phyloP scores from a whole-genome alignment of 2,113 vertebrate genomes.

The Pseudorhombus dupliciocellatus region DNA sequence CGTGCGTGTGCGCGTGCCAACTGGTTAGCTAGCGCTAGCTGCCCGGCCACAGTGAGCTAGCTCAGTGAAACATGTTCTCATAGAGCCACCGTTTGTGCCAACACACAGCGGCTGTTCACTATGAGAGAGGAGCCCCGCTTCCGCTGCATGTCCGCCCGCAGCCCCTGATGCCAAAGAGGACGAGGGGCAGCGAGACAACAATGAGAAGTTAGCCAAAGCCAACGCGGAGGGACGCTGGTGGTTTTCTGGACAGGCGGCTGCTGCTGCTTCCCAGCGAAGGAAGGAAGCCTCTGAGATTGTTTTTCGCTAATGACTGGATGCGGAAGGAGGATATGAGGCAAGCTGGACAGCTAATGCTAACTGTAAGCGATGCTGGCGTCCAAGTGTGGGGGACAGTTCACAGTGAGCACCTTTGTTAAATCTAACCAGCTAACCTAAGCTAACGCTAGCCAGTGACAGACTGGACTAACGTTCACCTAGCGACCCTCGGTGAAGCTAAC shows the following conservation, averaged over 20 bases:
- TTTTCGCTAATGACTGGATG: conserved; percentile 59
- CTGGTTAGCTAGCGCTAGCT: conserved; percentile 72
- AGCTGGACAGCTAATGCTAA: conserved; percentile 69
- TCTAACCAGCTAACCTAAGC: conserved; percentile 12
- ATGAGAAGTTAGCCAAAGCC: conserved; percentile 59
- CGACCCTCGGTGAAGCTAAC: conserved; percentile 15
- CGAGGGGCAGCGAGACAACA: conserved; percentile 37
- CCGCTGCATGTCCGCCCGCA: conserved; percentile 6
- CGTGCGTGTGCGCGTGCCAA: conserved; percentile 57
- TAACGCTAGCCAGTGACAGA: conserved; percentile 23
- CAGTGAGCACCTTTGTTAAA: conserved; percentile 33
- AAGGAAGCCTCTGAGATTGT: conserved; percentile 69
- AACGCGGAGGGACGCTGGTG: conserved; percentile 53
- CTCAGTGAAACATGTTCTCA: conserved; percentile 56
- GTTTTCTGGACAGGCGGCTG: conserved; percentile 30
- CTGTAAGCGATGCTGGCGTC: conserved; percentile 52
- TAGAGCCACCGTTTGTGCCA: conserved; percentile 28
- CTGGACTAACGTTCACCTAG: conserved; percentile 10
- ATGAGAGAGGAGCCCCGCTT: conserved; percentile 34
- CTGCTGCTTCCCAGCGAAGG: conserved; percentile 36
- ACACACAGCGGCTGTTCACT: conserved; percentile 34
- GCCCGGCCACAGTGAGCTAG: conserved; percentile 47
- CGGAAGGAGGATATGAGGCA: conserved; percentile 74
- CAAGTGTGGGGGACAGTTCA: conserved; percentile 41
- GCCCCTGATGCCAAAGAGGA: conserved; percentile 48